Evolutionary conservation across 2,888 invertebrate species (phyloP).

Genomic region (Drosophila rubida): DNA sequence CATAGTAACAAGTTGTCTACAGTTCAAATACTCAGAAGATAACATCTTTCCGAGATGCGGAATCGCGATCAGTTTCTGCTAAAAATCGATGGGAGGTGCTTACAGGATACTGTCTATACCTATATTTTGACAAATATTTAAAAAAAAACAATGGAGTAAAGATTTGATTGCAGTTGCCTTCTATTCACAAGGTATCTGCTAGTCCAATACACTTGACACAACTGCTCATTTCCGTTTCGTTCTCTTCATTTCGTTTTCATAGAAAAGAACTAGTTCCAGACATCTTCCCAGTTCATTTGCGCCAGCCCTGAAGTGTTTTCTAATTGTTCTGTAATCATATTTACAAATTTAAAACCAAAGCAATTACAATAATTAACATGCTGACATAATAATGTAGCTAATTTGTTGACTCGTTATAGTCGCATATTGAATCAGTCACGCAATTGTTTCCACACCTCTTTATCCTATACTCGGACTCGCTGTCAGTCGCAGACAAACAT

Average conservation of each 20-base stretch:
- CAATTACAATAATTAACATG: conserved; percentile 68
- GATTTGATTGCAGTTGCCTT: not conserved
- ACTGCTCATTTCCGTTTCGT: not conserved
- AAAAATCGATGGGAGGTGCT: not conserved
- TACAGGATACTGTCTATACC: not conserved
- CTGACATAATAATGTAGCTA: conserved; percentile 44
- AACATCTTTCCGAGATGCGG: not conserved
- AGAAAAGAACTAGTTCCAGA: conserved; percentile 17
- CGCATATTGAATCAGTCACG: conserved; percentile 54
- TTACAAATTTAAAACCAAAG: conserved; percentile 46
- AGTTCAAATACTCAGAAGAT: not conserved
- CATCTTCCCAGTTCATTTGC: not conserved
- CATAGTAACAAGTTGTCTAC: not conserved
- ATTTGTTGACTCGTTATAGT: conserved; percentile 26
- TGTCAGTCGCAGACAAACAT: conserved; percentile 25
- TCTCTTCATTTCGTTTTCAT: not conserved
- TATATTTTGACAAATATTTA: not conserved
- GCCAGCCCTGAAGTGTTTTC: conserved; percentile 45
- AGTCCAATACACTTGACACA: not conserved
- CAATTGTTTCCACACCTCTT: conserved; percentile 19
- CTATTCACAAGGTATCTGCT: not conserved
- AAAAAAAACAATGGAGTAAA: not conserved
- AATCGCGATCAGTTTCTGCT: not conserved
- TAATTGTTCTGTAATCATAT: conserved; percentile 51
- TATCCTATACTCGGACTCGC: not conserved